Evolutionary conservation across 2,113 vertebrate genomes (phyloP).

Genomic region (Spea multiplicata): DNA sequence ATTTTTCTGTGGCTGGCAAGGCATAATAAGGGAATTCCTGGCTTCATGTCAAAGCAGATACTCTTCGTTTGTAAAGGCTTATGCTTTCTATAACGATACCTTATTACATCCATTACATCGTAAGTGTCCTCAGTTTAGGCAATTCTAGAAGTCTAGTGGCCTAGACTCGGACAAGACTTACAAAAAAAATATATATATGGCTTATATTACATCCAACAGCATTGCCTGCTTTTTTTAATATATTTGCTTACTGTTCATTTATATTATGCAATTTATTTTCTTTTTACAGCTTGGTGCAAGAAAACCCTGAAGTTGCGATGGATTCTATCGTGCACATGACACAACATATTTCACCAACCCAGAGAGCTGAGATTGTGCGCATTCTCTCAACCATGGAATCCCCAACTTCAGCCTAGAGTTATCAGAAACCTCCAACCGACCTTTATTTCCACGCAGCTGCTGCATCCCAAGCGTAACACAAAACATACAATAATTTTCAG

Average conservation of each 20-base stretch:
- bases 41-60: too few species aligned
- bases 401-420: constrained; percentile 66
- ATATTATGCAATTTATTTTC: too few species aligned
- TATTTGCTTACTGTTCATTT: neutral
- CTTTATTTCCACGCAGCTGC: constrained; percentile 1
- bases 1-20: too few species aligned
- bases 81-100: too few species aligned
- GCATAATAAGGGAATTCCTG: too few species aligned
- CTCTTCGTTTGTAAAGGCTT: too few species aligned
- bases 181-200: too few species aligned
- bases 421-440: neutral
- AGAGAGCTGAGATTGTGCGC: constrained; percentile 88
- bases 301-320: constrained; percentile 98
- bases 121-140: too few species aligned
- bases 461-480: neutral
- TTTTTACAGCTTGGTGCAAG: constrained; percentile 84
- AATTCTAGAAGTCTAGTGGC: too few species aligned
- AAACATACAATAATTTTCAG: neutral
- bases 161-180: too few species aligned
- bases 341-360: constrained; percentile 94
- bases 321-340: constrained; percentile 98
- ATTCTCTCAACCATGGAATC: constrained; percentile 97
- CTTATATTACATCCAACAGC: too few species aligned
- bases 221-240: neutral
- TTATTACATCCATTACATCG: too few species aligned